Base-by-base conservation (phyloP, 1,140 invertebrate species). In the Drosophila varians region DNA sequence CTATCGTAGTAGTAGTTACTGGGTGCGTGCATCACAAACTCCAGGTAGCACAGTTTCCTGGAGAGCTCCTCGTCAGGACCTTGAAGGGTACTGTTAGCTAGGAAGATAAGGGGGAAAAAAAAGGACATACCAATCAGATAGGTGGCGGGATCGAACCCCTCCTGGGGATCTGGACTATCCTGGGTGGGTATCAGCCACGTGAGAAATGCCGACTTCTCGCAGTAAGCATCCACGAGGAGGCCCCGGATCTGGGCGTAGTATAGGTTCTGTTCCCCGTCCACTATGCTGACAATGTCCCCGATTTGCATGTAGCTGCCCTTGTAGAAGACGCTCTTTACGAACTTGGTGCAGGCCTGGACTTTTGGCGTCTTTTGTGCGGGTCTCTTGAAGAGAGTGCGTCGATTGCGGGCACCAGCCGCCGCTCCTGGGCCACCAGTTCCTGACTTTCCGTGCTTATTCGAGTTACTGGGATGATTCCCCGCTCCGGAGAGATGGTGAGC, bases 1-100 rank as follows among this genome's bases (percentile, higher is more conserved):
- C 94, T 94, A 9, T 95, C 92, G 84, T 95, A 95, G 86, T 95
- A 98, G 92, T 98, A 98, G 90, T 98, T 97, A 6, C 96, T 97
- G 1, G 97, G 97, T 1, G 97, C 96, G 90, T 97, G 97, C 94
- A 98, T 98, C 8, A 98, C 94, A 93, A 98, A 98, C 86, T 97
- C 95, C 94, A 98, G 95, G 62, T 94, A 96, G 47, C 96, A 96
- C 45, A 98, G 92, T 92, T 96, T 96, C 3, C 97, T 92, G 0
- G 97, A 96, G 3, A 97, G 92, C 76, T 98, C 97, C 93, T 98
- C 97, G 90, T 98, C 97, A 25, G 96, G 97, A 6, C 97, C 96
- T 96, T 91, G n/a, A 38, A 54, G 25, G 7, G 3, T 0, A 3
- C 9, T 49, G 18, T 26, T 2, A 34, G 12, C 4, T 7, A 34